These are phyloP conservation scores for Mormyrus hasselquistii DNA, from an alignment of 2,797 vertebrate species.

Conservation along the genomic window DNA sequence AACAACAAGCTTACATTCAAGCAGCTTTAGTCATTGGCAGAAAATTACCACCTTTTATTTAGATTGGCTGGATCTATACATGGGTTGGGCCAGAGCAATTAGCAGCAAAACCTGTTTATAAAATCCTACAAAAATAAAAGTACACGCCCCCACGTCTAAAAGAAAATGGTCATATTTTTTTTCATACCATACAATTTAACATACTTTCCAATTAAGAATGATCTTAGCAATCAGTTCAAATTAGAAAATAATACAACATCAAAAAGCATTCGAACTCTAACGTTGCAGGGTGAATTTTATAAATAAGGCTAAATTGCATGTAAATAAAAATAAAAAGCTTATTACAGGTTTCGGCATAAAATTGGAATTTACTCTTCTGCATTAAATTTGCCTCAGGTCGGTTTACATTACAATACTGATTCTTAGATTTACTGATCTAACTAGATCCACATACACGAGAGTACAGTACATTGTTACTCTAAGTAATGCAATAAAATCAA, in stretches of 20 bases:
- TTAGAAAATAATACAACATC: slow-evolving; percentile 27
- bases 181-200: background rate
- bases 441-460: slow-evolving; percentile 17
- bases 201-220: background rate
- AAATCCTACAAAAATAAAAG: slow-evolving; percentile 34
- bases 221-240: slow-evolving; percentile 15
- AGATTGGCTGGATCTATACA: slow-evolving; percentile 29
- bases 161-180: background rate
- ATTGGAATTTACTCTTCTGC: slow-evolving; percentile 13
- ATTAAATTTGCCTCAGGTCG: slow-evolving; percentile 14
- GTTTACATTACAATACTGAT: slow-evolving; percentile 19
- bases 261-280: slow-evolving; percentile 13
- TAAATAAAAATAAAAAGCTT: slow-evolving; percentile 18
- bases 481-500: background rate
- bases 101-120: slow-evolving; percentile 49
- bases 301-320: slow-evolving; percentile 21
- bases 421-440: slow-evolving; percentile 9
- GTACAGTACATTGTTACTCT: slow-evolving; percentile 6
- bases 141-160: slow-evolving; percentile 10
- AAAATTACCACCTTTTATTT: slow-evolving; percentile 28
- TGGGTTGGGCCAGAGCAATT: slow-evolving; percentile 41
- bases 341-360: slow-evolving; percentile 13
- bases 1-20: slow-evolving; percentile 41
- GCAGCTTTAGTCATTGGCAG: slow-evolving; percentile 42
- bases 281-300: slow-evolving; percentile 15